Percentiles rank a stretch among this genome's conserved stretches.
Evolutionary conservation across 2,113 vertebrate genomes (phyloP).

Genomic region (Callipepla californica): DNA sequence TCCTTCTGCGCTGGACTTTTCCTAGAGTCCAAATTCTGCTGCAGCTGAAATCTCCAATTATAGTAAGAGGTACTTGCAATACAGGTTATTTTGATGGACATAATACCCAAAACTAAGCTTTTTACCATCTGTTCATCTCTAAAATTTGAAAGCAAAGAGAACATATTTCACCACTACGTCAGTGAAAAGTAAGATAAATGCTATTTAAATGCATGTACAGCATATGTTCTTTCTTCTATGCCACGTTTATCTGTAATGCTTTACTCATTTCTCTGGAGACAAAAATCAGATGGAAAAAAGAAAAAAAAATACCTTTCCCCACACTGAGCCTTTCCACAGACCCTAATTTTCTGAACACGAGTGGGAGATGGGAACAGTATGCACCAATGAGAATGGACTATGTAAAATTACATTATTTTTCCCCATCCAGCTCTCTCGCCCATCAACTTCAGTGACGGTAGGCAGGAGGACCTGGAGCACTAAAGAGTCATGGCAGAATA

Average conservation of each 20-base stretch:
- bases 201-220: slow-evolving; percentile 74
- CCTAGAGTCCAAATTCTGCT: slow-evolving; percentile 53
- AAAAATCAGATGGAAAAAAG: neutral
- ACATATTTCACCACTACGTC: slow-evolving; percentile 76
- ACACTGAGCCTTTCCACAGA: neutral
- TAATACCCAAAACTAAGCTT: slow-evolving; percentile 79
- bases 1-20: slow-evolving; percentile 26
- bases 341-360: neutral
- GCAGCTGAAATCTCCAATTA: slow-evolving; percentile 68
- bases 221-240: slow-evolving; percentile 75
- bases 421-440: neutral
- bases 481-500: neutral
- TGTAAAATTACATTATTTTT: neutral
- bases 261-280: slow-evolving; percentile 47
- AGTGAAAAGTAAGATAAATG: slow-evolving; percentile 78
- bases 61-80: slow-evolving; percentile 63
- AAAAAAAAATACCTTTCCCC: neutral
- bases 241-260: slow-evolving; percentile 59
- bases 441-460: fast-evolving
- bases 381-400: neutral
- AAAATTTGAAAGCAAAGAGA: slow-evolving; percentile 78
- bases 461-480: neutral
- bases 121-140: slow-evolving; percentile 78
- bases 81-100: slow-evolving; percentile 79
- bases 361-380: neutral